phyloP scores from a whole-genome alignment of 2,888 invertebrate genomes.

The Acrobasis repandana region DNA sequence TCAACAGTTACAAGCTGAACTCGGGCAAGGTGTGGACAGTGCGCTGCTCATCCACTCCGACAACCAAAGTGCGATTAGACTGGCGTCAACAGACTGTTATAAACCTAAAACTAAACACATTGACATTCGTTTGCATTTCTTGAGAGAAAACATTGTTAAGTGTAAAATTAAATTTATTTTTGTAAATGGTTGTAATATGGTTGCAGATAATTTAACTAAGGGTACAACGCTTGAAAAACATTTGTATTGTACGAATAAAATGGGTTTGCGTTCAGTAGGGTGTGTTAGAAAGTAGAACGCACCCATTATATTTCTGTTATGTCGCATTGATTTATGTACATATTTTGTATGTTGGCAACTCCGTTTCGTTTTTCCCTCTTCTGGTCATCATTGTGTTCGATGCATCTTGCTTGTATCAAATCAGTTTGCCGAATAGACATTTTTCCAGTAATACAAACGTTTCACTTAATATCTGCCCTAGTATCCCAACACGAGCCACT shows the following conservation, averaged over 20 bases:
- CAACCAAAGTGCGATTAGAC: constrained; percentile 3
- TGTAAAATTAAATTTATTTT: background rate
- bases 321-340: too few species aligned
- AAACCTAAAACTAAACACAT: constrained; percentile 1
- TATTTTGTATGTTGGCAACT: too few species aligned
- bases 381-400: too few species aligned
- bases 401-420: too few species aligned
- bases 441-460: too few species aligned
- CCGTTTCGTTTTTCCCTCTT: too few species aligned
- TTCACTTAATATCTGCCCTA: too few species aligned
- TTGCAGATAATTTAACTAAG: background rate
- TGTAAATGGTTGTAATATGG: background rate
- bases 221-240: background rate
- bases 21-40: background rate
- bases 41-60: background rate
- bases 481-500: too few species aligned
- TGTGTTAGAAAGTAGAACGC: background rate
- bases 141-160: background rate
- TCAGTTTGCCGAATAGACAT: too few species aligned
- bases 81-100: background rate
- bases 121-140: constrained; percentile 11
- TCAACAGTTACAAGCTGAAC: background rate
- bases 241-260: background rate
- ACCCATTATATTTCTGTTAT: background rate
- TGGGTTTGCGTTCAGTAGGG: background rate